phyloP scores from a whole-genome alignment of 2,888 invertebrate species.

The Corbicula japonica region DNA sequence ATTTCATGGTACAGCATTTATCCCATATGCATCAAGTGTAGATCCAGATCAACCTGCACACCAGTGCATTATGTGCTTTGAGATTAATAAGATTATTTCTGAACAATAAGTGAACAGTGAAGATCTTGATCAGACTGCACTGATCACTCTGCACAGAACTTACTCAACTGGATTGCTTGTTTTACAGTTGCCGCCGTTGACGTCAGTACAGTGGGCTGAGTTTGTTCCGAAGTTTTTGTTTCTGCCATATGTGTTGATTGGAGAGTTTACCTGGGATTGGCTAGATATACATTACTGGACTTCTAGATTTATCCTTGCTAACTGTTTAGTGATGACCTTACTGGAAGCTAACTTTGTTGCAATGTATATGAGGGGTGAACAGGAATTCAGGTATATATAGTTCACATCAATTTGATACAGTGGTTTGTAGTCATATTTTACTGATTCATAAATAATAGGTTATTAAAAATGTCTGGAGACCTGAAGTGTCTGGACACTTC shows the following conservation, averaged over 20 bases:
- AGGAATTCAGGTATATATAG: conserved; percentile 66
- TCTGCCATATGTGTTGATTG: conserved; percentile 77
- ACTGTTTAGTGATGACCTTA: conserved; percentile 72
- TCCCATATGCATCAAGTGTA: no score
- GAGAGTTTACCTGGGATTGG: conserved; percentile 77
- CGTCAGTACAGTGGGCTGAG: conserved; percentile 67
- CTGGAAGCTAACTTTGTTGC: conserved; percentile 71
- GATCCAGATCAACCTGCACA: no score
- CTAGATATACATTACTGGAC: conserved; percentile 77
- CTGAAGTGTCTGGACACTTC: no score
- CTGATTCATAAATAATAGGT: no score
- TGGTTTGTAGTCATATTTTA: no score
- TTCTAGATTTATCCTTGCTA: conserved; percentile 71
- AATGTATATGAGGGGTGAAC: conserved; percentile 53
- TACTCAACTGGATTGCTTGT: background rate
- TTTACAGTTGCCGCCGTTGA: conserved; percentile 66
- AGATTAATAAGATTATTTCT: no score
- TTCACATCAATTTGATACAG: no score
- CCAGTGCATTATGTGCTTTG: no score
- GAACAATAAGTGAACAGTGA: no score
- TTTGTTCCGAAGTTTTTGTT: conserved; percentile 72
- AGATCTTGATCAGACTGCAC: no score
- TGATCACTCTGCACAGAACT: background rate
- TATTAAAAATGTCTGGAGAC: no score
- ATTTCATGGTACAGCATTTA: no score